A percentile compares a stretch with the other conserved stretches of the same genome.
Evolutionary conservation across 2,888 invertebrate genomes (phyloP).

Genomic region (Chrysina gloriosa): DNA sequence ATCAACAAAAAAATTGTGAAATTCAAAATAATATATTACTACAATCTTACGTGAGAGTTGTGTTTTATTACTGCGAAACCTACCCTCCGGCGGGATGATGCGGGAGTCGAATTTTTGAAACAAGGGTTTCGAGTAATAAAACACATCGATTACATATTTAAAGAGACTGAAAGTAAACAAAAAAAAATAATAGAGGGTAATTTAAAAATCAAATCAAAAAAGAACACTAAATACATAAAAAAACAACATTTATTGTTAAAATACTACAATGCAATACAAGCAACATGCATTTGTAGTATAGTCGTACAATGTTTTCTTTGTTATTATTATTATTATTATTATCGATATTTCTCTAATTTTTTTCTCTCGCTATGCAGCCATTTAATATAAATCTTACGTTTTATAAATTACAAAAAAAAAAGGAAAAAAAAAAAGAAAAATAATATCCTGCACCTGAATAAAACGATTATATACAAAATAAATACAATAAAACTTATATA

Average conservation of each 20-base stretch:
- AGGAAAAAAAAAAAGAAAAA: too few relatives aligned
- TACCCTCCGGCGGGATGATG: too few relatives aligned
- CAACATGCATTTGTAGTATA: constrained; percentile 47
- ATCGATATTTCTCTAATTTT: too few relatives aligned
- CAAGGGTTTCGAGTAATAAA: constrained; percentile 45
- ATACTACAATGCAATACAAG: constrained; percentile 49
- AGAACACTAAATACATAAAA: constrained; percentile 33
- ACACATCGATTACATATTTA: constrained; percentile 42
- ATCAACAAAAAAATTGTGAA: constrained; percentile 59
- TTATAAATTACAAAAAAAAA: constrained; percentile 8
- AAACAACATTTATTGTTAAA: constrained; percentile 69
- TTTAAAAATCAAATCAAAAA: constrained; percentile 41
- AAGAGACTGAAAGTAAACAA: background rate
- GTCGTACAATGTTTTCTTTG: constrained; percentile 12
- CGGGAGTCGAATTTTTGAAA: too few relatives aligned
- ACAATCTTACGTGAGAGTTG: constrained; percentile 42
- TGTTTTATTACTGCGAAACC: constrained; percentile 47
- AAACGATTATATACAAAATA: constrained; percentile 14
- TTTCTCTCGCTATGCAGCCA: too few relatives aligned
- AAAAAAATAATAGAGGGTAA: constrained; percentile 33
- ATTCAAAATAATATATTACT: constrained; percentile 49
- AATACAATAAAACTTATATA: constrained; percentile 24
- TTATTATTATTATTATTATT: too few relatives aligned
- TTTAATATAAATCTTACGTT: constrained; percentile 11
- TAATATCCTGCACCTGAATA: constrained; percentile 37